Evolutionary conservation across 2,113 vertebrate genomes (phyloP).

Genomic region (Gulo gulo): DNA sequence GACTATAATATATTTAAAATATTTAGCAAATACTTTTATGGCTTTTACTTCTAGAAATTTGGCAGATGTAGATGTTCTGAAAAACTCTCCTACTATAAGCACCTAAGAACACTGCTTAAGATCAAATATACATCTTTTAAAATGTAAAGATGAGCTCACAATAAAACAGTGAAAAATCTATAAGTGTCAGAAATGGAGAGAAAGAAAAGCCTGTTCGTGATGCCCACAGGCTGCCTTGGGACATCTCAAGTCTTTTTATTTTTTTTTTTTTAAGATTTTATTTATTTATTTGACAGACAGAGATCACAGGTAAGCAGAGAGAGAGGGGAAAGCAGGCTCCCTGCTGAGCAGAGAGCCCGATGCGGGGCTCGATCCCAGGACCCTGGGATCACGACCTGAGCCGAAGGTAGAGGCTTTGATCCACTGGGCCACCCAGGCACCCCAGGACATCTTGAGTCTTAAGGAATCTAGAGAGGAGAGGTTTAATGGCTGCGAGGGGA

Average conservation of each 20-base stretch:
- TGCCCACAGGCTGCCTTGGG: neutral
- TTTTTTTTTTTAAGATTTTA: no score
- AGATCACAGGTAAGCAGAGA: no score
- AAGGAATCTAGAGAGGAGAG: neutral
- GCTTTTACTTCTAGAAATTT: neutral
- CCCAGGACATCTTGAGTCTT: no score
- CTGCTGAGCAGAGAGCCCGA: no score
- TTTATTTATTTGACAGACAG: no score
- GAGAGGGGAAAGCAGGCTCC: no score
- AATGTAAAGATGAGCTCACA: neutral
- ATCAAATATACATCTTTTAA: slow-evolving; percentile 33
- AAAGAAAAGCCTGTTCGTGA: neutral
- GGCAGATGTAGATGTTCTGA: neutral
- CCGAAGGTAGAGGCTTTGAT: no score
- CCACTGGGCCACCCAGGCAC: no score
- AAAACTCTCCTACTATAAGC: neutral
- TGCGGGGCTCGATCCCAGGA: no score
- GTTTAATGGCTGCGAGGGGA: neutral
- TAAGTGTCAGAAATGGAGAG: neutral
- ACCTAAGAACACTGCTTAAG: neutral
- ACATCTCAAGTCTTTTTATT: neutral
- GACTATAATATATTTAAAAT: neutral
- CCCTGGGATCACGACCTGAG: no score
- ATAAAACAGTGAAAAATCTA: neutral
- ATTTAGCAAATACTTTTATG: slow-evolving; percentile 9